Conservation (phyloP, 1,140 invertebrate species). For the Globodera ellingtonae region DNA sequence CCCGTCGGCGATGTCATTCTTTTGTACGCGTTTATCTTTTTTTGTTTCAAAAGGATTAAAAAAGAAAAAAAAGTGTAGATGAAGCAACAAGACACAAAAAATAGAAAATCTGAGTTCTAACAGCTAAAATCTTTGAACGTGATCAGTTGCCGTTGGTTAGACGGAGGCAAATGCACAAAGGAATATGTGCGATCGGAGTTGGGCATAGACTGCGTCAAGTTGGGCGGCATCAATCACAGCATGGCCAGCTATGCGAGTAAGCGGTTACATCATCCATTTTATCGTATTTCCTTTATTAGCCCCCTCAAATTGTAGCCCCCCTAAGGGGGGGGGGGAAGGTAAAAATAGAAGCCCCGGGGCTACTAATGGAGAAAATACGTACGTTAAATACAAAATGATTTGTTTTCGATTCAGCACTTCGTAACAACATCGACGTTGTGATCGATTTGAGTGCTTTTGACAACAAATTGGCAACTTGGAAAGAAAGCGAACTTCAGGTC, state of each 20-base stretch:
- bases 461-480: constrained; percentile 26
- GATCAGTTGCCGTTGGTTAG: constrained; percentile 21
- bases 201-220: constrained; percentile 22
- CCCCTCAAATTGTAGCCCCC: too few relatives aligned
- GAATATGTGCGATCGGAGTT: constrained; percentile 19
- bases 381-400: background rate
- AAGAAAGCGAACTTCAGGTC: constrained; percentile 18
- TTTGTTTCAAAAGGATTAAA: too few relatives aligned
- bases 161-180: constrained; percentile 12
- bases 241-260: constrained; percentile 18
- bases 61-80: too few relatives aligned
- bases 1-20: constrained; percentile 15
- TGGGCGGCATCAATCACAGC: constrained; percentile 13
- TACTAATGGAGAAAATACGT: too few relatives aligned
- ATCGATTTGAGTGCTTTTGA: constrained; percentile 23
- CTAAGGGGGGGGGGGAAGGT: too few relatives aligned
- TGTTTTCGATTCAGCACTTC: constrained; percentile 15
- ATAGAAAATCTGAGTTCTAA: too few relatives aligned
- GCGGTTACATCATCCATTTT: too few relatives aligned
- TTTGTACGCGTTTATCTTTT: constrained; percentile 4
- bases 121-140: background rate
- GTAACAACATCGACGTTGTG: constrained; percentile 21
- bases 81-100: too few relatives aligned
- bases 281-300: too few relatives aligned
- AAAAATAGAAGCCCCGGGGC: too few relatives aligned